Evolutionary conservation across 2,113 vertebrate species (phyloP).

Genomic region (Salvelinus namaycush): DNA sequence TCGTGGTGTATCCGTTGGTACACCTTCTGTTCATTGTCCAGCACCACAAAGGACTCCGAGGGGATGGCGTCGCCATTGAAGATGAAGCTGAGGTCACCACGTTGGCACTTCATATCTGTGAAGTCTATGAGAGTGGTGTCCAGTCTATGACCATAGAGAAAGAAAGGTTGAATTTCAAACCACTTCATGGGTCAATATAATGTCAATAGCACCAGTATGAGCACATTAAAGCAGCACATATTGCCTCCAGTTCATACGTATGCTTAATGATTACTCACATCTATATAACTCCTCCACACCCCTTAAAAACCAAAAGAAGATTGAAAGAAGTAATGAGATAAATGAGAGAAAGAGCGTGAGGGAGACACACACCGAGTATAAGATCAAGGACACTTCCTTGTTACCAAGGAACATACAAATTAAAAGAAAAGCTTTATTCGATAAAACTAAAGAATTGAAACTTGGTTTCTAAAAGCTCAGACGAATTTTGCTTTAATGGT

Average conservation of each 20-base stretch:
- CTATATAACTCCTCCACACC: too few relatives aligned
- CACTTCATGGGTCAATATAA: too few relatives aligned
- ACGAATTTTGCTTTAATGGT: background rate
- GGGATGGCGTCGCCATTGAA: constrained; percentile 92
- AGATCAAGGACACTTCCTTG: background rate
- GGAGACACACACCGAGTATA: background rate
- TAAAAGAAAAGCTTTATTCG: background rate
- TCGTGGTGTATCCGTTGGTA: constrained; percentile 98
- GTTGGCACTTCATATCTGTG: constrained; percentile 99
- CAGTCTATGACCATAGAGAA: constrained; percentile 73
- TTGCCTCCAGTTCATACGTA: too few relatives aligned
- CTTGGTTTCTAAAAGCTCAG: background rate
- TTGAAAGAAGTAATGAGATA: background rate
- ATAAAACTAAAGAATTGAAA: background rate
- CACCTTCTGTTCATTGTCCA: constrained; percentile 98
- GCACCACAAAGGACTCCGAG: constrained; percentile 95
- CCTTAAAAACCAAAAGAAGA: background rate
- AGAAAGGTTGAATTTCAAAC: background rate
- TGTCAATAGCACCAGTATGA: too few relatives aligned
- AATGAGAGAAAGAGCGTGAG: too few relatives aligned
- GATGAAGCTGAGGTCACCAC: constrained; percentile 98
- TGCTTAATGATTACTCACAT: too few relatives aligned
- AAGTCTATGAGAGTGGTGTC: constrained; percentile 99
- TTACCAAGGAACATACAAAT: background rate
- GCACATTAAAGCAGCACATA: too few relatives aligned